Evolutionary conservation across 2,113 vertebrate species (phyloP), one percentile per base, ranked within the genome.

Genomic region (Drymodes brunneopygia): DNA sequence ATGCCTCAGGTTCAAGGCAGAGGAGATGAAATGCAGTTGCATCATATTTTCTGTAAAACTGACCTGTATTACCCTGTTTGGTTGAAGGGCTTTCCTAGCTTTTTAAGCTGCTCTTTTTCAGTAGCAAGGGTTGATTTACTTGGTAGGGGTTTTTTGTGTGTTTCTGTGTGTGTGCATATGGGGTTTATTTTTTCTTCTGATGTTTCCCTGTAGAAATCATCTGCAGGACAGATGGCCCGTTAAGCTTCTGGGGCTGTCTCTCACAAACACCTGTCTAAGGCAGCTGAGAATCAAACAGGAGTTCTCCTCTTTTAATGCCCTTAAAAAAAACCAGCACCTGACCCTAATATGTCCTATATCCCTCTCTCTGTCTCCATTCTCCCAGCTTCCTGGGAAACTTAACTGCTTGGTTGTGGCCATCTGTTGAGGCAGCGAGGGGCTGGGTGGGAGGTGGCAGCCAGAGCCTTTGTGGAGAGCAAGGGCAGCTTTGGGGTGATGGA

Each of bases 251-350:
- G 82, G 88, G 28, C 77, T 47, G 51, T 86, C 69, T 92, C 80
- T 80, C 31, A 81, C 66, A 54, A 95, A 90, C 93, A 95, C 95
- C 95, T 93, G 92, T 81, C 80, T 81, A 19, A 86, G 64, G 53
- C 92, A 92, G 71, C 72, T 93, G 86, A 72, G 93, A 86, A 78
- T 81, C 75, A 81, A 77, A 72, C 47, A 71, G 17, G 81, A 96
- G 33, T 70, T 56, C 71, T 82, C 54, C 35, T 88, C 20, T 86
- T 94, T 81, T 42, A 81, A 60, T 81, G 42, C 23, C 47, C 73
- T 81, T 67, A 74, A 94, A 90, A 60, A 51, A 78, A 85, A 90
- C 33, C 38, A 57, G 14, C 27, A 61, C 72, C 48, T 0, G 0
- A 70, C 66, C 75, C 42, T 11, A 19, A 3, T 25, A 35, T 2